Base-by-base conservation (phyloP, 2,797 vertebrate species). In the Prunella strophiata region DNA sequence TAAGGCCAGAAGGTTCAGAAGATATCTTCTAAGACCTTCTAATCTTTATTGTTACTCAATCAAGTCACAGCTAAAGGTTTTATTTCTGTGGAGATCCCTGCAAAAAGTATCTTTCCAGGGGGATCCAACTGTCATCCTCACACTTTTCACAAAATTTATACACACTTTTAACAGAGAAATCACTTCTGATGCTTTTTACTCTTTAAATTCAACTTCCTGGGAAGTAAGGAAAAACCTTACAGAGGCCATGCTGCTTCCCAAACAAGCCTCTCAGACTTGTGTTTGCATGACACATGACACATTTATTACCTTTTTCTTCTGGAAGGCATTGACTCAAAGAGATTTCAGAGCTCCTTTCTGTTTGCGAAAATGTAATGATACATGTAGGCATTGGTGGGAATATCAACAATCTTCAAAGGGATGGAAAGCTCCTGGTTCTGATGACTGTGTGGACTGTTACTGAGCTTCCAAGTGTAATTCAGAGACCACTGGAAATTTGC, bases 391-490 rank as follows among this genome's bases (percentile, higher is more conserved):
- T 25, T 77, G 18, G 6, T 2, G 1, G 29, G 47, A 57, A 4
- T 1, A 57, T 8, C 26, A 62, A 78, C 19, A 21, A 19, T 6
- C 34, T 68, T 0, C 43, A 18, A 11, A 51, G 15, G 9, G 27
- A 90, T 27, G 7, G 5, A 19, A 91, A 45, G 4, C 15, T 67
- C 11, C 21, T 32, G 72, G 2, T 7, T 43, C 2, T 6, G 4
- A 17, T 0, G 0, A 21, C 3, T 1, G 2, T 0, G 1, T 66
- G 1, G 2, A 14, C 0, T 2, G 1, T 19, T 30, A 32, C 6
- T 19, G 9, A 86, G 26, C 7, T 78, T 54, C 90, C 88, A 96
- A 9, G 2, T 0, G 2, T 91, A 93, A 71, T 2, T 18, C 68
- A 96, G 61, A 88, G 65, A 30, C 23, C 7, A 1, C 25, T 9